These are phyloP conservation scores for Meriones unguiculatus DNA, from an alignment of 2,113 vertebrate genomes.

Conservation along the genomic window DNA sequence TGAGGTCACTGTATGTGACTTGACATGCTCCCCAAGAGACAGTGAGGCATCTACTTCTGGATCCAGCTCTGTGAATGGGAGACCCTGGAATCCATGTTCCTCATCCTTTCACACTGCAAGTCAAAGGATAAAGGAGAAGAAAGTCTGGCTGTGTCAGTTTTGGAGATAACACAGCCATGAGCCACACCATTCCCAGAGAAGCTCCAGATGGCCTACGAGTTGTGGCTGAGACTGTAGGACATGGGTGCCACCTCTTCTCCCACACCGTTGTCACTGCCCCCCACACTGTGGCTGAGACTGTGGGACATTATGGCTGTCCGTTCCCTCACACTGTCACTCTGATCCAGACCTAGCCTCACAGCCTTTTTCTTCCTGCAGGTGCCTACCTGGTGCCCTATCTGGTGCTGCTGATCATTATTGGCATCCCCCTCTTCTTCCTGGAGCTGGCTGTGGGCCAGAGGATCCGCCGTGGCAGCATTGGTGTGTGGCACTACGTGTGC, in stretches of 20 bases:
- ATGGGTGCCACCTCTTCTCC: not conserved
- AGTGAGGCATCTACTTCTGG: not conserved
- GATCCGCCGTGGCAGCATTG: slow-evolving; percentile 97
- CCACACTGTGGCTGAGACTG: rapidly evolving
- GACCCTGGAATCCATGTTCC: not conserved
- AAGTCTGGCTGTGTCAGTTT: not conserved
- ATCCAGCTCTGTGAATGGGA: rapidly evolving
- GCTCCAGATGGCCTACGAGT: not conserved
- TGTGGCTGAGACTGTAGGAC: rapidly evolving
- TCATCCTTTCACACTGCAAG: not conserved
- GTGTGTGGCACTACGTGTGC: slow-evolving; percentile 98
- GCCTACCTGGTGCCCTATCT: slow-evolving; percentile 97
- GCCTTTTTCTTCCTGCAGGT: slow-evolving; percentile 85
- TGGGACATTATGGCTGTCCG: not conserved
- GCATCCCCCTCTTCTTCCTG: slow-evolving; percentile 98
- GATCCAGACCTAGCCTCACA: not conserved
- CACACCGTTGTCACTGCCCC: not conserved
- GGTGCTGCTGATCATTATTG: slow-evolving; percentile 96
- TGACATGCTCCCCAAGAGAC: not conserved
- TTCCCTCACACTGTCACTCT: not conserved
- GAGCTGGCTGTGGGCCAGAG: slow-evolving; percentile 98
- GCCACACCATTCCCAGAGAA: not conserved
- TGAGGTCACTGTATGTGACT: not conserved
- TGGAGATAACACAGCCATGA: not conserved
- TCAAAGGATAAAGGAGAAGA: not conserved